phyloP scores from a whole-genome alignment of 2,113 vertebrate species.

The Scortum barcoo region DNA sequence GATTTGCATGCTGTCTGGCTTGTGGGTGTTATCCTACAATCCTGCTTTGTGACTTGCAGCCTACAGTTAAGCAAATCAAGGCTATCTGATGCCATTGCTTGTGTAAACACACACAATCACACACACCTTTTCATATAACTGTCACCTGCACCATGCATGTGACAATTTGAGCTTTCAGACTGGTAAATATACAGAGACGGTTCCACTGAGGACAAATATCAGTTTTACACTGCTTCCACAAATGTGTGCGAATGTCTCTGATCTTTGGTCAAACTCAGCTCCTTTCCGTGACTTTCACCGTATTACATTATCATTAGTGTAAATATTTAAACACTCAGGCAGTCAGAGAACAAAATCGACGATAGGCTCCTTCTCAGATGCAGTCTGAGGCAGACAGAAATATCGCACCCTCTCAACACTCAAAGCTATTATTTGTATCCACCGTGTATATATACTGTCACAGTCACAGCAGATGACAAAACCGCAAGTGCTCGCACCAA shows the following conservation, averaged over 20 bases:
- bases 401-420: constrained; percentile 18
- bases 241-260: neutral
- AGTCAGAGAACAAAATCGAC: neutral
- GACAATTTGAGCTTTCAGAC: neutral
- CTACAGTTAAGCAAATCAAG: constrained; percentile 72
- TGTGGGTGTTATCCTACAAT: constrained; percentile 57
- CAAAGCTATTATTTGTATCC: constrained; percentile 39
- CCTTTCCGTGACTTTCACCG: neutral
- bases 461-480: constrained; percentile 60
- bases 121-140: constrained; percentile 53
- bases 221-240: neutral
- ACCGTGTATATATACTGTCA: constrained; percentile 24
- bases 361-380: constrained; percentile 7
- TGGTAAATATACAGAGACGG: neutral
- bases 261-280: neutral
- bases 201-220: neutral
- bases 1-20: constrained; percentile 73
- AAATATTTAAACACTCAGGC: neutral
- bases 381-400: constrained; percentile 20
- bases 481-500: constrained; percentile 50
- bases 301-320: neutral
- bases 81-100: constrained; percentile 29
- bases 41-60: constrained; percentile 61
- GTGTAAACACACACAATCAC: constrained; percentile 59
- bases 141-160: constrained; percentile 11